These are phyloP conservation scores for Mobula birostris DNA, from an alignment of 2,113 vertebrate genomes.

Conservation along the genomic window DNA sequence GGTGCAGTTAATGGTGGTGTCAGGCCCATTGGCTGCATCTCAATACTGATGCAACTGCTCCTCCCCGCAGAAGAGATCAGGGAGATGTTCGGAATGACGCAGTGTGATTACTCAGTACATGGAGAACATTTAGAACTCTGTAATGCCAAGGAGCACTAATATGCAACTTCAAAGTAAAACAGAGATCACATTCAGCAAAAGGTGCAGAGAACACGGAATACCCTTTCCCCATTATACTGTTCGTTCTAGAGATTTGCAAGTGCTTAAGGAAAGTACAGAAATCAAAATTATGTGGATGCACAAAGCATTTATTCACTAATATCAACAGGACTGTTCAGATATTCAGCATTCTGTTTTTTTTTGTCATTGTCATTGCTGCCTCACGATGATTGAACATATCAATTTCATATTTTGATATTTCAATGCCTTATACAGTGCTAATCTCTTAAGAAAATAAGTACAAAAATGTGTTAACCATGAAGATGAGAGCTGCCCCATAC, in stretches of 20 bases:
- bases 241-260: neutral
- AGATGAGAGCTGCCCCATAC: neutral
- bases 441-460: neutral
- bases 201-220: neutral
- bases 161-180: neutral
- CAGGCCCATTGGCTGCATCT: neutral
- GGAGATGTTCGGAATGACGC: neutral
- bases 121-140: neutral
- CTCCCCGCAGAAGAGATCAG: neutral
- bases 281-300: neutral
- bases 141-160: neutral
- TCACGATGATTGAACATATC: neutral
- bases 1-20: neutral
- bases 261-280: neutral
- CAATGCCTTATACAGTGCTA: neutral
- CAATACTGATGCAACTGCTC: neutral
- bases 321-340: neutral
- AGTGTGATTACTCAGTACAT: neutral
- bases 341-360: neutral
- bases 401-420: conserved; percentile 7
- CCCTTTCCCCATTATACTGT: neutral
- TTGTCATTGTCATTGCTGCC: neutral
- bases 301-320: neutral
- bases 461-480: neutral
- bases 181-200: neutral